Conservation (phyloP, 30 jellyfish, hydroid and myxozoan genomes). For the Haliclystus octoradiatus region DNA sequence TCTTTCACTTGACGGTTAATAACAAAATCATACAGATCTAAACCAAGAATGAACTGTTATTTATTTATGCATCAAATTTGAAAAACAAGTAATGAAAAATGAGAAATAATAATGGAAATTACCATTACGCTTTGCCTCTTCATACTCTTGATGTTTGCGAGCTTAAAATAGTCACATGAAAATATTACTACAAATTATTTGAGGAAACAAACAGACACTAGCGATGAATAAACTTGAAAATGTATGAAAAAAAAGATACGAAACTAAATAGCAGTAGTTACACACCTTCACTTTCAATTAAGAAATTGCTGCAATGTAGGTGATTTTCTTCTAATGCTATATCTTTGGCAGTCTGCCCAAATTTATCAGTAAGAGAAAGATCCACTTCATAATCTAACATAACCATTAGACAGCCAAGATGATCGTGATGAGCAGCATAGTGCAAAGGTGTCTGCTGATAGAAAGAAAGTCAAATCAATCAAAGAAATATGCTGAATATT, state of each 20-base stretch:
- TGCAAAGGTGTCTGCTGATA: constrained; percentile 75
- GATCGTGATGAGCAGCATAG: constrained; percentile 62
- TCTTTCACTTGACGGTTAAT: constrained; percentile 20
- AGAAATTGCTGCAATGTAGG: too few relatives aligned
- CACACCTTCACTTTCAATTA: too few relatives aligned
- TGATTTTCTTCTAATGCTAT: constrained; percentile 15
- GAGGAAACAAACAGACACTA: background rate
- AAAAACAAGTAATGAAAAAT: too few relatives aligned
- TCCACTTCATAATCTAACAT: constrained; percentile 81
- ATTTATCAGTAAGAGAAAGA: constrained; percentile 38
- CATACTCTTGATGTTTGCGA: constrained; percentile 23
- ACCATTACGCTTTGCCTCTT: constrained; percentile 75
- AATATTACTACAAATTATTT: background rate
- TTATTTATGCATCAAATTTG: too few relatives aligned
- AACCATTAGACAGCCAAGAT: constrained; percentile 37
- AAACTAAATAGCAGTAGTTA: too few relatives aligned
- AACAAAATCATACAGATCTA: constrained; percentile 59
- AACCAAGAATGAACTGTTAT: background rate
- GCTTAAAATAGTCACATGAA: constrained; percentile 9
- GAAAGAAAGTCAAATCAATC: too few relatives aligned
- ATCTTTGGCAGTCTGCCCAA: constrained; percentile 59
- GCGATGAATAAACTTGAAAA: background rate
- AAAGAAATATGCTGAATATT: background rate
- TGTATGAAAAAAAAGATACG: too few relatives aligned
- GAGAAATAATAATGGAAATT: background rate